Base-by-base conservation (phyloP, 2,797 vertebrate species). In the Hydrocynus forskahlii region DNA sequence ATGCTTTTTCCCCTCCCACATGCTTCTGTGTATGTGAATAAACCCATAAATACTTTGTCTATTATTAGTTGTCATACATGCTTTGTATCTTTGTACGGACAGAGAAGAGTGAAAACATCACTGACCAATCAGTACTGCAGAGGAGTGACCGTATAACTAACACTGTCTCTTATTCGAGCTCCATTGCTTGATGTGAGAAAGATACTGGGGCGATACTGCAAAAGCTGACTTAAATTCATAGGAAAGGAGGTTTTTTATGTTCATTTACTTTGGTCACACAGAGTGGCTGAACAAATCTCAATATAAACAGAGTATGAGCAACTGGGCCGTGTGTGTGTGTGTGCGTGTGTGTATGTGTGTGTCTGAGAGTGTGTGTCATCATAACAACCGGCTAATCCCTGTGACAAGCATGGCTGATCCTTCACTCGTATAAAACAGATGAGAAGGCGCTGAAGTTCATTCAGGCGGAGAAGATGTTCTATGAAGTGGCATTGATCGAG, bases 381-480 rank as follows among this genome's bases (percentile, higher is more conserved):
- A 70, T 80, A 90, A 88, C 88, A 92, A 91, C 88, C 86, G 87
- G 87, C 87, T 89, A 88, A 91, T 91, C 88, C 89, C 57, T 57
- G 23, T 88, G 88, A 90, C 83, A 89, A 89, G 83, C 71, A 83
- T 68, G 84, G 86, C 89, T 92, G 90, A 93, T 92, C 92, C 94
- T 94, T 94, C 87, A 93, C 91, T 85, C 83, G 86, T 88, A 92
- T 90, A 93, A 81, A 94, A 94, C 93, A 96, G 93, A 94, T 90
- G 92, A 89, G 83, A 95, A 95, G 88, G 93, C 89, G 9, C 91
- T 92, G 23, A 82, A 87, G 92, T 94, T 96, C 92, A 94, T 90
- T 88, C 92, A 91, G 72, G 91, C 92, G 54, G 93, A 95, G 83
- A 95, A 95, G 89, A 95, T 94, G 94, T 95, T 95, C 91, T 95